These are phyloP conservation scores for Pelvicachromis taeniatus DNA, from an alignment of 2,113 vertebrate genomes.

Conservation along the genomic window DNA sequence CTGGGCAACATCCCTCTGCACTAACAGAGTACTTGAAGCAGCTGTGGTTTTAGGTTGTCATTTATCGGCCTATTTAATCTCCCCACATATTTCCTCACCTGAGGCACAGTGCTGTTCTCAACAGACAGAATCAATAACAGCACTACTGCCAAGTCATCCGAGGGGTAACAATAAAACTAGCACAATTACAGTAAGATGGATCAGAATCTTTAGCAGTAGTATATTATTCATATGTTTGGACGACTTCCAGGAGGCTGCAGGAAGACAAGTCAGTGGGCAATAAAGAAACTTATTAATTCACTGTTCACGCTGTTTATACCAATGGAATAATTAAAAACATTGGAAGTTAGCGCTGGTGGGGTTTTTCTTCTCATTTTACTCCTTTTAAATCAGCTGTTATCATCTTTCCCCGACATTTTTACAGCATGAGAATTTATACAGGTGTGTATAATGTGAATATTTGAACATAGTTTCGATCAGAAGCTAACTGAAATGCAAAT, in stretches of 20 bases:
- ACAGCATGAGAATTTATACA: not conserved
- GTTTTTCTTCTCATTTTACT: not conserved
- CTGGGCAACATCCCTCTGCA: slow-evolving; percentile 18
- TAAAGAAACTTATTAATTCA: slow-evolving; percentile 46
- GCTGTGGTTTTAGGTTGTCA: slow-evolving; percentile 54
- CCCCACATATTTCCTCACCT: slow-evolving; percentile 55
- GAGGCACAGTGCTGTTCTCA: slow-evolving; percentile 30
- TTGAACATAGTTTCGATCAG: not conserved
- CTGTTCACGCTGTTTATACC: not conserved
- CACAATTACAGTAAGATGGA: slow-evolving; percentile 48
- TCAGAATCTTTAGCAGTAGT: slow-evolving; percentile 38
- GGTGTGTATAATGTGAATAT: not conserved
- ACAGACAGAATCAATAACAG: slow-evolving; percentile 55
- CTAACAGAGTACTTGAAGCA: slow-evolving; percentile 31
- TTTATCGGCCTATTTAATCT: slow-evolving; percentile 62
- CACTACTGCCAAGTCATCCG: slow-evolving; percentile 17
- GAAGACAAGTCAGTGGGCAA: slow-evolving; percentile 6
- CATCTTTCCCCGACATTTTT: not conserved
- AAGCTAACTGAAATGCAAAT: not conserved
- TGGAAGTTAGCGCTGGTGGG: not conserved
- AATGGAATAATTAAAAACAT: not conserved
- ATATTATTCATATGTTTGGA: slow-evolving; percentile 51
- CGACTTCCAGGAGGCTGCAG: not conserved
- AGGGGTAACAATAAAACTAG: slow-evolving; percentile 50
- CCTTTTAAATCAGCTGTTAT: not conserved